Base-by-base conservation (phyloP, 2,888 invertebrate genomes). In the Criorhina ranunculi region DNA sequence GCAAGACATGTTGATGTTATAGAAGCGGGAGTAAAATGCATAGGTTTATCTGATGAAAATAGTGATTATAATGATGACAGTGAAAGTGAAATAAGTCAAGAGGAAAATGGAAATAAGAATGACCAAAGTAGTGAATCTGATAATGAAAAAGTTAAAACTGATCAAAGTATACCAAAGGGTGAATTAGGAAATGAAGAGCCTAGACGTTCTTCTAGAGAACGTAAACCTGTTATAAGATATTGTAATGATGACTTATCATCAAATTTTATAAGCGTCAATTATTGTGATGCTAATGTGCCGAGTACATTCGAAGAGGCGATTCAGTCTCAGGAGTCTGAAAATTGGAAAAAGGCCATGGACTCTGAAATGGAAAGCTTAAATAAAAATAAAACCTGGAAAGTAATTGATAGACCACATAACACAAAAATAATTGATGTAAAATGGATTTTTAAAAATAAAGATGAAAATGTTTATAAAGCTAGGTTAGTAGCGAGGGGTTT, bases 371-470 rank as follows among this genome's bases (percentile, higher is more conserved):
- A 31, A 42, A 62, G 60, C 31, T 62, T 62, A 42, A 89, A 79
- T 40, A 87, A 88, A 85, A 90, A 90, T 72, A 85, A 89, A 33
- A 90, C 89, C 19, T 90, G 89, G 89, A 69, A 85, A 86, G n/a
- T 89, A 72, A 88, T 88, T 49, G 86, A 87, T n/a, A n/a, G n/a
- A n/a, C n/a, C n/a, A n/a, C n/a, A n/a, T n/a, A n/a, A n/a, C n/a
- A 87, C 88, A 87, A 86, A 88, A 5, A 67, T 88, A 9, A 87
- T 90, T 29, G 88, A 89, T 60, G 31, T 60, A 44, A 40, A 60
- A 87, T 89, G 89, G 89, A 72, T 89, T 9, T 89, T 60, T 76
- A 89, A 60, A 77, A 89, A 37, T 88, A 90, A 82, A 85, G 69
- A 49, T 12, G 1, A n/a, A n/a, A n/a, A n/a, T n/a, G n/a, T n/a